Evolutionary conservation across 2,888 invertebrate genomes (phyloP), one percentile per base, ranked within the genome.

Genomic region (Rhabditophanes sp.): DNA sequence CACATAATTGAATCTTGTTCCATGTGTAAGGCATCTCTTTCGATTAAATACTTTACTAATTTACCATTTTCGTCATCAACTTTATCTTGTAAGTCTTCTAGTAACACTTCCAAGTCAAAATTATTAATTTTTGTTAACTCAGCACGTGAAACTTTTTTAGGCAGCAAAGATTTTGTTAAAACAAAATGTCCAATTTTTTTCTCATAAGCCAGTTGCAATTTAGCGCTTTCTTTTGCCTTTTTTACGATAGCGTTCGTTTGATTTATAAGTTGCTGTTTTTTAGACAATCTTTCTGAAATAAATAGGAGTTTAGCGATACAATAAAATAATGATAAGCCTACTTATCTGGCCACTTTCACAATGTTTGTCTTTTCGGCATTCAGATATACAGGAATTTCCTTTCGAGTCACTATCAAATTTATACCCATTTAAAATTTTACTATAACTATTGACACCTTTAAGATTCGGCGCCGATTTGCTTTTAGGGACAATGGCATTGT

Each of bases 1-100:
- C 88, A 85, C 48, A 88, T 75, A 80, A 87, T 85, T 24, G 88
- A 85, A 68, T 93, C 90, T 68, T 90, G 87, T 47, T 83, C 82
- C 85, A 90, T 88, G 69, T 88, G 87, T 30, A 88, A 73, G 68
- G 88, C 87, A 69, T 93, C 90, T 47, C 88, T 74, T 59, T 82
- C 80, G 75, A 88, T 78, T 55, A 90, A 71, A 66, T 82, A 75
- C 66, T 79, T 77, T 36, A 90, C 87, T 51, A 90, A 72, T 37
- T 78, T 76, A 66, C 84, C 83, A 70, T 90, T 93, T 48, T 88
- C 72, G 30, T 75, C 78, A 72, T 53, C 32, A 65, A 61, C 25
- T 35, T 36, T 21, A 31, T 16, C 17, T 16, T 30, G 24, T 16
- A 41, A 15, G 20, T 9, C 3, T 11, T 14, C 11, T 14, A 28